phyloP scores from a whole-genome alignment of 2,888 invertebrate species.

The Gerris lacustris region DNA sequence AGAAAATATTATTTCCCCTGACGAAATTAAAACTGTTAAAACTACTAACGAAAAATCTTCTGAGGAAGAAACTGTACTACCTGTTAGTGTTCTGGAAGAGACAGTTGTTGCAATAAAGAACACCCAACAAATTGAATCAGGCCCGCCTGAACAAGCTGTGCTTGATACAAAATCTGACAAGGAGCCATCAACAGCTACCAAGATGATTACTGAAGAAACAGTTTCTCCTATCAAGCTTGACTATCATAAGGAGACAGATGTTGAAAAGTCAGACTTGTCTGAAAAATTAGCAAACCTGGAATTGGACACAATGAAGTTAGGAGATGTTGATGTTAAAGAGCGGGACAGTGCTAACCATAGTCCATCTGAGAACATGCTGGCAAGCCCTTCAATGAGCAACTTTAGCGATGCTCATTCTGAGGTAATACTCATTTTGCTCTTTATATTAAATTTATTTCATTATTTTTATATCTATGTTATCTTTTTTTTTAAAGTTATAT shows the following conservation, averaged over 20 bases:
- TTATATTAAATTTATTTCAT: too few species aligned
- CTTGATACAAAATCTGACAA: too few species aligned
- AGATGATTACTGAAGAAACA: background rate
- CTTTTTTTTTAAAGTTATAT: too few species aligned
- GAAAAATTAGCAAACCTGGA: slow-evolving; percentile 28
- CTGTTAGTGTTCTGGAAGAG: too few species aligned
- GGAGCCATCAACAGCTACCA: too few species aligned
- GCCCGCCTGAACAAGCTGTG: too few species aligned
- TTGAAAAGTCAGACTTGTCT: slow-evolving; percentile 19
- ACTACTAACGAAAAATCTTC: too few species aligned
- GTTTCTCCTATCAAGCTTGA: background rate
- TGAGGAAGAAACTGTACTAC: too few species aligned
- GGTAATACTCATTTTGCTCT: slow-evolving; percentile 35
- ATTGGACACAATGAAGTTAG: slow-evolving; percentile 26
- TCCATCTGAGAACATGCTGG: slow-evolving; percentile 52
- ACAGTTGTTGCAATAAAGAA: too few species aligned
- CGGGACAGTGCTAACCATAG: slow-evolving; percentile 69
- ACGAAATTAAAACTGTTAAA: too few species aligned
- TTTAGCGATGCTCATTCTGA: slow-evolving; percentile 59
- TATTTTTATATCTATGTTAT: background rate
- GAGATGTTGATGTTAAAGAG: slow-evolving; percentile 30
- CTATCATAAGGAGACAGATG: slow-evolving; percentile 10
- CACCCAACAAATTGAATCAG: too few species aligned
- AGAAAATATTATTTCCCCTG: too few species aligned
- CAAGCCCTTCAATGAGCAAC: slow-evolving; percentile 54